Percentiles rank a stretch among this genome's conserved stretches.
These are phyloP conservation scores for Yoshiicerus persimilis DNA, from an alignment of 1,140 invertebrate genomes.

Conservation along the genomic window DNA sequence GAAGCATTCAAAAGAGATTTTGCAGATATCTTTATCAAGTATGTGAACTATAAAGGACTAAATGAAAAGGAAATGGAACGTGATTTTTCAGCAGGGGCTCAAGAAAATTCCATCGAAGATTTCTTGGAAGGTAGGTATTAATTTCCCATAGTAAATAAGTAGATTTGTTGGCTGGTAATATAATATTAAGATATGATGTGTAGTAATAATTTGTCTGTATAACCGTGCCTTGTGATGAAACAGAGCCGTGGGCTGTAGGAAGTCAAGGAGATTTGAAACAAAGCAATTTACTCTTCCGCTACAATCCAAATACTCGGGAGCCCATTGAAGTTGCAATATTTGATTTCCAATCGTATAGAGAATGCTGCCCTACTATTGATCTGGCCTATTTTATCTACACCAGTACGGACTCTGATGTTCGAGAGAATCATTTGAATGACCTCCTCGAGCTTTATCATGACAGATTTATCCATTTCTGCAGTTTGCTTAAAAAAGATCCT, in stretches of 20 bases:
- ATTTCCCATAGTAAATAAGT: too few relatives aligned
- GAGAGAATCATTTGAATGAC: conserved; percentile 45
- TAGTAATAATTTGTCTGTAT: too few relatives aligned
- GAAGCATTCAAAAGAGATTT: background rate
- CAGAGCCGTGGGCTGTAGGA: background rate
- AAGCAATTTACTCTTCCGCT: conserved; percentile 68
- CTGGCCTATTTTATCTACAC: conserved; percentile 36
- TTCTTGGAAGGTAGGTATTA: background rate
- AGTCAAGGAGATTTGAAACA: conserved; percentile 71
- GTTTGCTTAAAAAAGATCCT: background rate
- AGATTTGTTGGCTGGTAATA: too few relatives aligned
- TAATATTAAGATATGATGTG: too few relatives aligned
- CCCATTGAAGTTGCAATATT: background rate
- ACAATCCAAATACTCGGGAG: conserved; percentile 50
- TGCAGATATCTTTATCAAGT: background rate
- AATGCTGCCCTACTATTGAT: conserved; percentile 33
- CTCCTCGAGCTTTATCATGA: conserved; percentile 55
- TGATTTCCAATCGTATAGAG: conserved; percentile 31
- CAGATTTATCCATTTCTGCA: conserved; percentile 27
- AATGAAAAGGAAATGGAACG: background rate
- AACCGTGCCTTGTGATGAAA: too few relatives aligned
- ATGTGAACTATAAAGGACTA: background rate
- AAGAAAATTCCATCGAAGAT: background rate
- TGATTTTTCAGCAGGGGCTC: background rate
- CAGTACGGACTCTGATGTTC: background rate